phyloP scores from a whole-genome alignment of 2,797 vertebrate species.

The Gobio occitaniae region DNA sequence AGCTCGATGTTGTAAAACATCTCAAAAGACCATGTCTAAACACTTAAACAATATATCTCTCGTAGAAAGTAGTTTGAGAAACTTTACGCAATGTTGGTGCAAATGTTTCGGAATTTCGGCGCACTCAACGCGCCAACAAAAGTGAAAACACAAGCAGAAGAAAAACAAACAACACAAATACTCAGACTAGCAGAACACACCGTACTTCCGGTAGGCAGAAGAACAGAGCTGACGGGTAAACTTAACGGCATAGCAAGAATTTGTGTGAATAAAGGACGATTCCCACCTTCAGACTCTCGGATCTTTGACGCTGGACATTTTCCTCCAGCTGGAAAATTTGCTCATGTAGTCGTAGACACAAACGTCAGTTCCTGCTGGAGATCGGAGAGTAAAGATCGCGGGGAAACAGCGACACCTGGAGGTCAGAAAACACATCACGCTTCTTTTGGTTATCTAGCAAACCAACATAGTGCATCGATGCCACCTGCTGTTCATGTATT shows the following conservation, averaged over 20 bases:
- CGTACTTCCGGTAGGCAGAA: not conserved
- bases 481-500: not conserved
- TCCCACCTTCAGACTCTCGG: conserved; percentile 76
- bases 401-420: conserved; percentile 32
- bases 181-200: conserved; percentile 51
- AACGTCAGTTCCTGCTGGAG: conserved; percentile 83
- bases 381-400: not conserved
- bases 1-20: not conserved
- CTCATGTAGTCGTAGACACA: conserved; percentile 72
- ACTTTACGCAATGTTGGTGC: conserved; percentile 37
- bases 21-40: not conserved
- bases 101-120: conserved; percentile 25
- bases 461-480: not conserved
- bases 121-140: conserved; percentile 33
- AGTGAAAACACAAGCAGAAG: conserved; percentile 34
- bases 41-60: not conserved
- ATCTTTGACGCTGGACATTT: conserved; percentile 76
- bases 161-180: conserved; percentile 58
- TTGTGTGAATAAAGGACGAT: conserved; percentile 36
- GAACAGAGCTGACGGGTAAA: not conserved
- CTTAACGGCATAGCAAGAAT: conserved; percentile 47
- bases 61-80: conserved; percentile 23
- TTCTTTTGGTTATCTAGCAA: not conserved
- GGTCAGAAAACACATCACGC: not conserved
- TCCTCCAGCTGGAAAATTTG: conserved; percentile 77